phyloP scores from a whole-genome alignment of 2,113 vertebrate genomes.

The Leuciscus idus region DNA sequence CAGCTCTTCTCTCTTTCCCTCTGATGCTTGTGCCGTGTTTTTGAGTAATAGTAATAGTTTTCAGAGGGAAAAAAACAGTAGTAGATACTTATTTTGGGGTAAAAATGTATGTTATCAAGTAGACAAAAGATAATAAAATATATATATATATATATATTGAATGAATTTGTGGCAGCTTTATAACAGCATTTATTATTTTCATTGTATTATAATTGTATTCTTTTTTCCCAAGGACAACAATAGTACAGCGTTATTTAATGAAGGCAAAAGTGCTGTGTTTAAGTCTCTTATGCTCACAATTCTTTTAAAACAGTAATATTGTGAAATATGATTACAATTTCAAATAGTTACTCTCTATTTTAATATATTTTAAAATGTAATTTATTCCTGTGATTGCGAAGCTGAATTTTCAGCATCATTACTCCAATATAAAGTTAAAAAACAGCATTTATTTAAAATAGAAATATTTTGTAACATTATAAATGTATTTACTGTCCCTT shows the following conservation, averaged over 20 bases:
- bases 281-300: background rate
- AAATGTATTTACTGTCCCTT: no score
- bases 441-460: no score
- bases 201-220: background rate
- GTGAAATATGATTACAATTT: background rate
- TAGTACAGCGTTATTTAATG: background rate
- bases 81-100: constrained; percentile 44
- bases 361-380: background rate
- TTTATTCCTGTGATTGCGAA: background rate
- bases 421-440: no score
- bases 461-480: no score
- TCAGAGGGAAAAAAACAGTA: constrained; percentile 34
- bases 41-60: constrained; percentile 70
- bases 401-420: background rate
- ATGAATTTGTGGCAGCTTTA: constrained; percentile 41
- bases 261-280: background rate
- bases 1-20: constrained; percentile 32
- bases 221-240: background rate
- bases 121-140: background rate
- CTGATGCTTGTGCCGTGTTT: constrained; percentile 58
- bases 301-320: background rate
- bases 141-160: no score
- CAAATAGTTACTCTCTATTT: background rate
- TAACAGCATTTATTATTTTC: background rate
- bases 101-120: constrained; percentile 64